Evolutionary conservation across 2,888 invertebrate genomes (phyloP), one percentile per base, ranked within the genome.

Genomic region (Adineta ricciae): DNA sequence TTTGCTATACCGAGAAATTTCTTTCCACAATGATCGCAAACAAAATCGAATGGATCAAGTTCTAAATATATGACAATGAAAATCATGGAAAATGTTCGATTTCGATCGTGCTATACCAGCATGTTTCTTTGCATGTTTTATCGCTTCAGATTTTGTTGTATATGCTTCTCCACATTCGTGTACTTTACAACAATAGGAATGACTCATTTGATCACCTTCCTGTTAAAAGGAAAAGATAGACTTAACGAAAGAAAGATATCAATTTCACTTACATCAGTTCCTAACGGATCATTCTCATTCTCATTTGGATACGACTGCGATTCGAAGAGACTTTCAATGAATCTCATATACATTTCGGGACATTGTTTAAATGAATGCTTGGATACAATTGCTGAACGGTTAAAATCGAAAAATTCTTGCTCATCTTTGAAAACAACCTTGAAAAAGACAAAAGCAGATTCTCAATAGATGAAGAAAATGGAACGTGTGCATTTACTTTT

Each of bases 1-100:
- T 85, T 85, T 24, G 85, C 83, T 36, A 85, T 83, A 2, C 83
- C 83, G 8, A 83, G 83, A n/a, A 85, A 85, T 82, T 85, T 83
- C 9, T 84, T 73, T 24, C 78, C 50, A 38, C 85, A 85, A 54
- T 84, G 72, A 21, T 73, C 27, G 49, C 85, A 85, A 27, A 83
- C 83, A 54, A 78, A 85, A 56, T 83, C 85, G 38, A 83, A 83
- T 78, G 83, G 85, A 84, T 83, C 85, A 36, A 85, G 54, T 41
- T 78, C 78, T 78, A 78, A 11, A 46, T 8, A 46, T n/a, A n/a
- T n/a, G n/a, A n/a, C n/a, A n/a, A n/a, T n/a, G n/a, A n/a, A n/a
- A n/a, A n/a, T n/a, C n/a, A n/a, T n/a, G 11, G 11, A 46, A 46
- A 46, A 46, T 46, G 5, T 46, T 46, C 46, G 11, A 46, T 46